These are phyloP conservation scores for Mormoops blainvillei DNA, from an alignment of 2,113 vertebrate genomes.

Conservation along the genomic window DNA sequence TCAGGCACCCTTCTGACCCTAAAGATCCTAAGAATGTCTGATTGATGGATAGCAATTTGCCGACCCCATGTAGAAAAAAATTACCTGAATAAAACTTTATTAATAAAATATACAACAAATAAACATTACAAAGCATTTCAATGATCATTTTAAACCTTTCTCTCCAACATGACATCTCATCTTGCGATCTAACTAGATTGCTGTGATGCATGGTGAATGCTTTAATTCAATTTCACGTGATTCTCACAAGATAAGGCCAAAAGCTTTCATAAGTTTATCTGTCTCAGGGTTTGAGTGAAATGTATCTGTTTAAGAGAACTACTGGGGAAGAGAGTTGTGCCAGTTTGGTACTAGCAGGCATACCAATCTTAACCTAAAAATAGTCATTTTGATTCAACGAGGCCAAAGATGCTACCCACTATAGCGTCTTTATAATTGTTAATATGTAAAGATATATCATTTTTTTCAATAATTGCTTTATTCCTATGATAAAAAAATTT, in stretches of 20 bases:
- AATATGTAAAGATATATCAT: neutral
- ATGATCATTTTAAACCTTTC: neutral
- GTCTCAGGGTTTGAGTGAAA: neutral
- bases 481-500: neutral
- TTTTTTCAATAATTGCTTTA: neutral
- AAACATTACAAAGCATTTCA: neutral
- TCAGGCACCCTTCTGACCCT: neutral
- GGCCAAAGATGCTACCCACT: neutral
- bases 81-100: neutral
- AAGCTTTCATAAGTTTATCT: neutral
- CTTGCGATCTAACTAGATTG: neutral
- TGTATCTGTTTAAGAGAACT: neutral
- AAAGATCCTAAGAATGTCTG: neutral
- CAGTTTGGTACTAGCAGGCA: neutral
- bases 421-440: neutral
- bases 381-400: neutral
- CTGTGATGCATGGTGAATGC: neutral
- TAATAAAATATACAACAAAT: constrained; percentile 14
- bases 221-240: neutral
- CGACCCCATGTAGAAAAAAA: neutral
- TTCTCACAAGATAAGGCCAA: neutral
- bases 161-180: neutral
- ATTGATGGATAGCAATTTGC: neutral
- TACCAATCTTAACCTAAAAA: neutral
- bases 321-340: neutral